These are phyloP conservation scores for Nesoenas mayeri DNA, from an alignment of 2,113 vertebrate genomes.

Conservation along the genomic window DNA sequence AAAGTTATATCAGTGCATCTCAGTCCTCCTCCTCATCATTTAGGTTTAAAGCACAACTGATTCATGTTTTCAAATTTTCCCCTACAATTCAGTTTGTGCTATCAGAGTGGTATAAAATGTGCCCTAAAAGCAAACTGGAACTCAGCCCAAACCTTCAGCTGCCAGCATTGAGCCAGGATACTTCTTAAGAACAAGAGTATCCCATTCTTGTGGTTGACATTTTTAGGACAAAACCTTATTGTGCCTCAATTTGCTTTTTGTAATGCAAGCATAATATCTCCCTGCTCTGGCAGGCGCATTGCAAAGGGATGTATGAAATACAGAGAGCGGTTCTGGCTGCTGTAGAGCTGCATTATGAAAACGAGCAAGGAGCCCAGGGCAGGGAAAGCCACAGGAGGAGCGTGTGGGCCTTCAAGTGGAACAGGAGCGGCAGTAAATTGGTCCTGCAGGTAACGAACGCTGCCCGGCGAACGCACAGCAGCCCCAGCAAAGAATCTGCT, in stretches of 20 bases:
- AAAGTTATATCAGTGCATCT: not conserved
- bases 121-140: not conserved
- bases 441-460: not conserved
- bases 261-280: not conserved
- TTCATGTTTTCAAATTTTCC: not conserved
- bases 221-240: not conserved
- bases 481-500: not conserved
- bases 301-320: not conserved
- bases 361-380: not conserved
- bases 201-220: not conserved
- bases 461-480: not conserved
- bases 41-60: not conserved
- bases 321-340: not conserved
- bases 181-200: not conserved
- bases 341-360: not conserved
- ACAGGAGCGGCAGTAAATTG: not conserved
- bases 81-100: not conserved
- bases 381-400: not conserved
- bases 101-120: not conserved
- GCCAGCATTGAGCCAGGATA: not conserved
- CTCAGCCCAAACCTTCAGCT: not conserved
- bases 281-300: not conserved
- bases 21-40: not conserved
- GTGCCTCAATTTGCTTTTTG: not conserved
- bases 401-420: not conserved